A percentile compares a stretch with the other conserved stretches of the same genome.
These are phyloP conservation scores for Mesaphorura yosii DNA, from an alignment of 1,140 invertebrate species.

Conservation along the genomic window DNA sequence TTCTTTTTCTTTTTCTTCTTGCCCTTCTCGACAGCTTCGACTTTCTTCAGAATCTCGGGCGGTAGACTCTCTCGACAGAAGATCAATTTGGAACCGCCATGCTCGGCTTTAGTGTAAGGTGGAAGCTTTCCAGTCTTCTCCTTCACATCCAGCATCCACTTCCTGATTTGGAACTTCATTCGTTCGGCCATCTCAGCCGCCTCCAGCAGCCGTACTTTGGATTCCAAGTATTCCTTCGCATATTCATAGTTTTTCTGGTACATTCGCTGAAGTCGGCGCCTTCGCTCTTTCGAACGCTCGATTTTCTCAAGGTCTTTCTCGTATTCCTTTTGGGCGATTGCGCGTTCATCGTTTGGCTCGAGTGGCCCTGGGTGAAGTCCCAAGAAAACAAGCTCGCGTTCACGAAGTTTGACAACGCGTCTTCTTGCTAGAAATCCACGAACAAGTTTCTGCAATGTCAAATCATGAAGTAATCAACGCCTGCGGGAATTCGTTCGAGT, in stretches of 20 bases:
- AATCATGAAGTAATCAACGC: too few relatives aligned
- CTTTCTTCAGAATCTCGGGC: not conserved
- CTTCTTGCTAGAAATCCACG: slow-evolving; percentile 21
- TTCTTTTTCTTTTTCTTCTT: slow-evolving; percentile 44
- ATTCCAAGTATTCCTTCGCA: slow-evolving; percentile 34
- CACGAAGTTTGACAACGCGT: slow-evolving; percentile 13
- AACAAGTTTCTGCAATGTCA: slow-evolving; percentile 21
- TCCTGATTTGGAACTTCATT: slow-evolving; percentile 60
- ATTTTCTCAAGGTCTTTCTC: not conserved
- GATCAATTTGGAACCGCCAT: slow-evolving; percentile 70
- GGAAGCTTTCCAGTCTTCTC: slow-evolving; percentile 73
- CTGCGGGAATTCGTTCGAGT: too few relatives aligned
- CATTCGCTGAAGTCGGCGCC: slow-evolving; percentile 5
- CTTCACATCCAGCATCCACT: slow-evolving; percentile 69
- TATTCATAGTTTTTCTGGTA: slow-evolving; percentile 11
- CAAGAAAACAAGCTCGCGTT: slow-evolving; percentile 18
- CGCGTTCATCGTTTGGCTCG: not conserved
- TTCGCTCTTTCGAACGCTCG: not conserved
- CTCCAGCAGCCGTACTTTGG: slow-evolving; percentile 38
- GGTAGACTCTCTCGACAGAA: slow-evolving; percentile 51
- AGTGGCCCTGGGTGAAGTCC: not conserved
- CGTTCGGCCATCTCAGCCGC: slow-evolving; percentile 56
- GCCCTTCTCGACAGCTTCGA: slow-evolving; percentile 37
- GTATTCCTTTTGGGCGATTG: not conserved
- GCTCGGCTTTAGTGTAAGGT: slow-evolving; percentile 74